Conservation (phyloP, 1,140 invertebrate genomes). For the Drosophila obscura region DNA sequence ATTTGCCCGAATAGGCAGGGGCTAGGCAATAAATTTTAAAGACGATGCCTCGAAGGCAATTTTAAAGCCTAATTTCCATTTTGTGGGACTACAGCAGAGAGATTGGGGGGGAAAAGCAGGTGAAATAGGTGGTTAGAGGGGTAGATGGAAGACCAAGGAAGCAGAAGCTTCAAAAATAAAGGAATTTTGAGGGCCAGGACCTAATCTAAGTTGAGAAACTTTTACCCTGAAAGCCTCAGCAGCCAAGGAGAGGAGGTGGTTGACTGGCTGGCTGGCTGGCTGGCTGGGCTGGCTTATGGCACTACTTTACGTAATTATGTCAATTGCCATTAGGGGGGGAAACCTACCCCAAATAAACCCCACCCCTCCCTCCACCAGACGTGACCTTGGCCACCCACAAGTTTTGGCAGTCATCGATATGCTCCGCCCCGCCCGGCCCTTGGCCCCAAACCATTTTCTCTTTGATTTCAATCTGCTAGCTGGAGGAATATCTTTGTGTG, state of each 20-base stretch:
- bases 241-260: background rate
- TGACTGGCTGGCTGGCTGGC: slow-evolving; percentile 15
- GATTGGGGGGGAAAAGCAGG: slow-evolving; percentile 2
- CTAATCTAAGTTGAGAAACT: slow-evolving; percentile 76
- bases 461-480: slow-evolving; percentile 65
- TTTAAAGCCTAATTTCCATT: slow-evolving; percentile 67
- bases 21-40: slow-evolving; percentile 75
- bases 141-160: background rate
- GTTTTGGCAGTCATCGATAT: slow-evolving; percentile 61
- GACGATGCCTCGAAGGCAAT: slow-evolving; percentile 62
- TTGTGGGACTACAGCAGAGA: background rate
- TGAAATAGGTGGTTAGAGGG: background rate
- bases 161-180: background rate
- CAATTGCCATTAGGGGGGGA: slow-evolving; percentile 69
- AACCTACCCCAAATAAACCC: slow-evolving; percentile 22
- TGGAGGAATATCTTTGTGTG: slow-evolving; percentile 70
- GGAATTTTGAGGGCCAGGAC: slow-evolving; percentile 38
- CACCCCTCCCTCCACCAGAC: background rate
- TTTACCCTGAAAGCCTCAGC: slow-evolving; percentile 29
- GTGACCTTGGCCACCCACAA: slow-evolving; percentile 6
- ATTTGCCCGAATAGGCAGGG: background rate
- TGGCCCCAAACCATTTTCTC: slow-evolving; percentile 17
- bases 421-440: background rate
- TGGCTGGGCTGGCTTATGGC: slow-evolving; percentile 34
- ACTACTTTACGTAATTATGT: slow-evolving; percentile 82